Evolutionary conservation across 2,888 invertebrate species (phyloP), one percentile per base, ranked within the genome.

Genomic region (Hypolimnas misippus): DNA sequence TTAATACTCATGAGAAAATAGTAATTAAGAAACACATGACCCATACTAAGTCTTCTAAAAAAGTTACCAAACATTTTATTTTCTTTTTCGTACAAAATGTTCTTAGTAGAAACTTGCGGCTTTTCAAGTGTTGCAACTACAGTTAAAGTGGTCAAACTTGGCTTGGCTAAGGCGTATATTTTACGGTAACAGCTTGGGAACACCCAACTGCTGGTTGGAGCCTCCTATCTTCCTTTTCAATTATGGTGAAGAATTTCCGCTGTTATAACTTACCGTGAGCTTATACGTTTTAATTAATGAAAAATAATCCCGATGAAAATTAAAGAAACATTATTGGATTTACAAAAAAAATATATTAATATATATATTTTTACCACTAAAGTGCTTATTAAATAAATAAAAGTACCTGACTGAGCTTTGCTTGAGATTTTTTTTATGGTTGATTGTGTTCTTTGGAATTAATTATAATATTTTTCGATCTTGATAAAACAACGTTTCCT

Each of bases 71-170:
- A 3, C 12, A 35, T 35, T 3, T 38, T 38, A n/a, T 38, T n/a
- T n/a, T 12, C 33, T 38, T 38, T 38, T 3, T 38, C 35, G 2
- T 38, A 12, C 12, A n/a, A n/a, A 38, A n/a, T 38, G n/a, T n/a
- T 38, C 35, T 38, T 38, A 38, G n/a, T n/a, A n/a, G n/a, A 38
- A 12, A 38, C 35, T 38, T 38, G 35, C 35, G 35, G 35, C n/a
- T 38, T 38, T 38, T 38, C n/a, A 38, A 38, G 35, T 38, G 35
- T 38, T 38, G 35, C n/a, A 33, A 33, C 33, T 33, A 8, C 33
- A 33, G 33, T 33, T 33, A 7, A 33, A 33, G 33, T 33, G 33
- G 33, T 33, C 2, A 8, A 33, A 8, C 33, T 33, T 33, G 33
- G 33, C 8, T 33, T 33, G 8, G 33, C 8, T 33, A 33, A 33